Evolutionary conservation across 2,797 vertebrate genomes (phyloP).

Genomic region (Rousettus madagascariensis): DNA sequence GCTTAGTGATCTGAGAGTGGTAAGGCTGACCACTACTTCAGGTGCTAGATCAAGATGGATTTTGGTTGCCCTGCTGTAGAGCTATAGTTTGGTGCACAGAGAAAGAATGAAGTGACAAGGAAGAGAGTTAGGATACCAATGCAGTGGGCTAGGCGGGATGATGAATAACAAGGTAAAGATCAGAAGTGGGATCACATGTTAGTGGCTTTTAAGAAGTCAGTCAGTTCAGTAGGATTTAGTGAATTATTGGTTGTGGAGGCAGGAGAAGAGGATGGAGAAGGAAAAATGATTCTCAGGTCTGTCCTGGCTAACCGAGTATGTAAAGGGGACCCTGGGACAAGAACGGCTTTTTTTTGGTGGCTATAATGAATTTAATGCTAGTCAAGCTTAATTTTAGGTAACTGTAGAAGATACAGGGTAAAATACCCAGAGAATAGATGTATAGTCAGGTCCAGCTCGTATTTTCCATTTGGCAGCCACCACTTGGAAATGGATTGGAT

Average conservation of each 20-base stretch:
- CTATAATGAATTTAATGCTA: neutral
- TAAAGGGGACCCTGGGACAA: neutral
- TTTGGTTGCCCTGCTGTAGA: neutral
- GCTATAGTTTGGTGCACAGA: neutral
- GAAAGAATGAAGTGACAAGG: neutral
- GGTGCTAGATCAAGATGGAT: neutral
- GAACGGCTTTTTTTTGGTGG: neutral
- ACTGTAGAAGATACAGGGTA: neutral
- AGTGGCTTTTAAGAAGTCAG: neutral
- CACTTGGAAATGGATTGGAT: neutral
- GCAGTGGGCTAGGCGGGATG: neutral
- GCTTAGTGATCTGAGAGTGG: neutral
- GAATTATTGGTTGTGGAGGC: neutral
- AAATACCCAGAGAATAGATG: neutral
- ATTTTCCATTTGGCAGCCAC: neutral
- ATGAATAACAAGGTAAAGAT: neutral
- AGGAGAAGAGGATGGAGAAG: neutral
- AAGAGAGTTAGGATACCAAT: neutral
- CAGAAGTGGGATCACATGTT: neutral
- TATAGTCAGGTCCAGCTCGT: neutral
- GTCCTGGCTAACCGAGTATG: neutral
- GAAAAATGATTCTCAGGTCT: neutral
- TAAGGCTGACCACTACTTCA: neutral
- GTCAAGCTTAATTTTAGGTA: neutral
- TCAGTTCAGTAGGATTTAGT: neutral